phyloP scores from a whole-genome alignment of 2,888 invertebrate species.

The Masnerella sp. region DNA sequence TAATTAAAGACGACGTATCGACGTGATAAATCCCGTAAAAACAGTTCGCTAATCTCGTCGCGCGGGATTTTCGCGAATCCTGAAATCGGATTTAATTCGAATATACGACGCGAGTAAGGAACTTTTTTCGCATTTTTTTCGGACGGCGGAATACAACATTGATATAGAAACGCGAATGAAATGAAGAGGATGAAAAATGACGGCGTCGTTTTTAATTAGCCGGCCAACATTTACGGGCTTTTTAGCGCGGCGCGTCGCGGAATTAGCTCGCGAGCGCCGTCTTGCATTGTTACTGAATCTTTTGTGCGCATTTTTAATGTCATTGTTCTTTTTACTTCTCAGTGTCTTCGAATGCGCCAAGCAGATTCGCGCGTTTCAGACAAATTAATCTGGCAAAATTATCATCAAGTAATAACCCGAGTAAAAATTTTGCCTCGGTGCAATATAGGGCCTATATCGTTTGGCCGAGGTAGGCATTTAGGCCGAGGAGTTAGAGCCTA shows the following conservation, averaged over 20 bases:
- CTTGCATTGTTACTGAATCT: slow-evolving; percentile 3
- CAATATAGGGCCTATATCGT: too few species aligned
- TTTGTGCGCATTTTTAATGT: background rate
- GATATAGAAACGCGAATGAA: slow-evolving; percentile 17
- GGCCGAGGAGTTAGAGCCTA: too few species aligned
- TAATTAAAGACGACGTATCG: slow-evolving; percentile 39
- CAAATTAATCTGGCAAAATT: too few species aligned
- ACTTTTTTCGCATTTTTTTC: slow-evolving; percentile 11
- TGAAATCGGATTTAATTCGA: slow-evolving; percentile 45
- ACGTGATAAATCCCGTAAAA: slow-evolving; percentile 40
- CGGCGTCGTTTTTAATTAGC: slow-evolving; percentile 37
- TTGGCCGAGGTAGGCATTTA: too few species aligned
- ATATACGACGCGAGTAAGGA: slow-evolving; percentile 24
- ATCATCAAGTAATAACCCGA: too few species aligned
- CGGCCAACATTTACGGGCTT: slow-evolving; percentile 33
- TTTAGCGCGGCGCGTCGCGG: background rate
- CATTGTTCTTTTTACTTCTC: too few species aligned
- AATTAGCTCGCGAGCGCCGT: slow-evolving; percentile 6
- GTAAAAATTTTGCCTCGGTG: too few species aligned
- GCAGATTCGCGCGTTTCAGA: too few species aligned
- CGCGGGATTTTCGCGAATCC: slow-evolving; percentile 17
- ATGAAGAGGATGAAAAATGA: slow-evolving; percentile 13
- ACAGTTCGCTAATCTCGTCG: slow-evolving; percentile 33
- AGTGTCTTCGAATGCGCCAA: too few species aligned
- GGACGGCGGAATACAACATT: slow-evolving; percentile 28